phyloP scores from a whole-genome alignment of 2,888 invertebrate species.

The Mythimna vitellina region DNA sequence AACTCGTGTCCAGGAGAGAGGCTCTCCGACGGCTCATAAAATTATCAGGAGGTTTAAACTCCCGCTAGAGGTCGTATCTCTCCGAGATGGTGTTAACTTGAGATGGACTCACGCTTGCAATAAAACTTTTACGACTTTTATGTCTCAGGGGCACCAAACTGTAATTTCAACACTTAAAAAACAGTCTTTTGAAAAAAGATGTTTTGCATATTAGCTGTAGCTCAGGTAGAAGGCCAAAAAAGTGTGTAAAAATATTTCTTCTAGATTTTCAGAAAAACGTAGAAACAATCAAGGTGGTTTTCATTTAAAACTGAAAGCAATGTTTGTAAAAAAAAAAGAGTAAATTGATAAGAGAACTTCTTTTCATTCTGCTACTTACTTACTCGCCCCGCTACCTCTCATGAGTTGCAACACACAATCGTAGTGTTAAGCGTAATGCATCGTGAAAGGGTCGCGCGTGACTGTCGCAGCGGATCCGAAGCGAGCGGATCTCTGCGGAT shows the following conservation, averaged over 20 bases:
- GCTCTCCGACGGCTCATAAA: too few relatives aligned
- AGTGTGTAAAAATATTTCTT: neutral
- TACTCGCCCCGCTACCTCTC: conserved; percentile 53
- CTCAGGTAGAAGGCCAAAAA: neutral
- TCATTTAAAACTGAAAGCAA: neutral
- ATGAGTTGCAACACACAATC: conserved; percentile 28
- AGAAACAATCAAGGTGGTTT: neutral
- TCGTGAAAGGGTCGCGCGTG: conserved; percentile 83
- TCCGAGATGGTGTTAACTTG: too few relatives aligned
- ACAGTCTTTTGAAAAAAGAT: neutral
- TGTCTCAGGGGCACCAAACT: too few relatives aligned
- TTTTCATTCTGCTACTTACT: neutral
- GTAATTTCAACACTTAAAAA: neutral
- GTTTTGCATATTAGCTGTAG: neutral
- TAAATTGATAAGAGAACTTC: neutral
- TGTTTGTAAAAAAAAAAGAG: too few relatives aligned
- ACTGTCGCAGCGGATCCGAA: conserved; percentile 71
- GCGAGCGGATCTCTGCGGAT: conserved; percentile 38
- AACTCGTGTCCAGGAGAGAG: too few relatives aligned
- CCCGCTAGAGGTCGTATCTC: too few relatives aligned
- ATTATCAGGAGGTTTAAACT: too few relatives aligned
- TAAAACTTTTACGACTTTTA: too few relatives aligned
- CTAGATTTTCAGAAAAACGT: neutral
- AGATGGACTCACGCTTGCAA: too few relatives aligned
- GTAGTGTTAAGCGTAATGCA: conserved; percentile 75